Evolutionary conservation across 2,113 vertebrate genomes (phyloP), one percentile per base, ranked within the genome.

Genomic region (Prunella himalayana): DNA sequence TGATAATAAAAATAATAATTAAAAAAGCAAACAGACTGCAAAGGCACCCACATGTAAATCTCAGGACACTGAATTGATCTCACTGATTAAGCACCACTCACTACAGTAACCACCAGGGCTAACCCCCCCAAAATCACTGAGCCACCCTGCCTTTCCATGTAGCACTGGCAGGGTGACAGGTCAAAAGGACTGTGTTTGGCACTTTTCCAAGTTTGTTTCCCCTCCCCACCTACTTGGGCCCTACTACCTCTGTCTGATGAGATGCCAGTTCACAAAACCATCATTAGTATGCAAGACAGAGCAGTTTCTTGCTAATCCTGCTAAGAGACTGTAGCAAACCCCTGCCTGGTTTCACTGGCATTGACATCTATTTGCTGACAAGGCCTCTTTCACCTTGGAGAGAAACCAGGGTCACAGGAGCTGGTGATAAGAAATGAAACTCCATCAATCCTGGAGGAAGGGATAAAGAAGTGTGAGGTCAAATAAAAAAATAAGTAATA

Each of bases 361-460:
- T 8, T n/a, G 75, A 92, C 53, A 31, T 53, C 63, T 30, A 76
- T 54, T 97, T 91, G 92, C 42, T 70, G 77, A 82, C 13, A 69
- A 86, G 53, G 31, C 10, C 59, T 88, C 91, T 93, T 95, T 92
- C 86, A 94, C 59, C 90, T 87, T 93, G 79, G 69, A 77, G 81
- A 84, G 86, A 86, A 90, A 90, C 59, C 27, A 77, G 27, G 25
- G 82, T 85, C 80, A 93, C 77, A 53, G 85, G 84, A 94, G 49
- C 73, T 86, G 84, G 79, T 86, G 86, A 83, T 64, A 87, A 95
- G 84, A 96, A 97, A 86, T 81, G 76, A 91, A 73, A 91, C 54
- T 90, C 93, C 80, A 92, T 94, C 88, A 92, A 2, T 95, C 77
- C 88, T 94, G 78, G 64, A 84, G 82, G 84, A 97, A 96, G 81